A percentile compares a stretch with the other conserved stretches of the same genome.
phyloP scores from a whole-genome alignment of 2,797 vertebrate species.

The Anisognathus igniventris region DNA sequence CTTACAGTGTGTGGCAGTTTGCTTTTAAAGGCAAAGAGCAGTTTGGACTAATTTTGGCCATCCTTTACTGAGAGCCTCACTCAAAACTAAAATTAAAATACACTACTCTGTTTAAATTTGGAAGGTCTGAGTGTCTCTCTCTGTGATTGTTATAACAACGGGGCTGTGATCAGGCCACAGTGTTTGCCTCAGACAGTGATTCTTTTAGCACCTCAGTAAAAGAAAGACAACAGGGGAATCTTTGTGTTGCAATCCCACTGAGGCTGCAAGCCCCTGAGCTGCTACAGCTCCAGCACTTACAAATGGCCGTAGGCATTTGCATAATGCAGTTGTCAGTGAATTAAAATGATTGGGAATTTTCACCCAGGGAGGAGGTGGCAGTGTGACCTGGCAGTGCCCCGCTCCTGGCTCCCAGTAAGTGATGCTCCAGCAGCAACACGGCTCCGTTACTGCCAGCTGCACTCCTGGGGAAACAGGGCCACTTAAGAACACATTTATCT shows the following conservation, averaged over 20 bases:
- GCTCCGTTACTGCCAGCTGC: background rate
- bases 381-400: background rate
- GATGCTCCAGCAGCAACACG: background rate
- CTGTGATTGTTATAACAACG: background rate
- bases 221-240: conserved; percentile 54
- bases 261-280: conserved; percentile 67
- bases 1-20: conserved; percentile 16
- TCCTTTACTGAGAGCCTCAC: background rate
- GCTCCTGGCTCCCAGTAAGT: background rate
- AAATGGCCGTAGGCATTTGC: conserved; percentile 76
- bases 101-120: conserved; percentile 52
- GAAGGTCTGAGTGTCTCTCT: background rate
- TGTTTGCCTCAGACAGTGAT: conserved; percentile 37
- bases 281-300: conserved; percentile 72
- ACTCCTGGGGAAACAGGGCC: conserved; percentile 48
- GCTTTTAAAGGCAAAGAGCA: conserved; percentile 48
- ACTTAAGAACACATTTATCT: conserved; percentile 55
- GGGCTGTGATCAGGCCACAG: background rate
- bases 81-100: conserved; percentile 53
- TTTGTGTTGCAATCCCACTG: conserved; percentile 61
- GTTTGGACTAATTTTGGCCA: background rate
- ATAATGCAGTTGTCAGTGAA: conserved; percentile 79
- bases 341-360: conserved; percentile 74
- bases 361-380: conserved; percentile 21
- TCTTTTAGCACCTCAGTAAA: conserved; percentile 60